Evolutionary conservation across 2,888 invertebrate genomes (phyloP).

Genomic region (Meghimatium bilineatum): DNA sequence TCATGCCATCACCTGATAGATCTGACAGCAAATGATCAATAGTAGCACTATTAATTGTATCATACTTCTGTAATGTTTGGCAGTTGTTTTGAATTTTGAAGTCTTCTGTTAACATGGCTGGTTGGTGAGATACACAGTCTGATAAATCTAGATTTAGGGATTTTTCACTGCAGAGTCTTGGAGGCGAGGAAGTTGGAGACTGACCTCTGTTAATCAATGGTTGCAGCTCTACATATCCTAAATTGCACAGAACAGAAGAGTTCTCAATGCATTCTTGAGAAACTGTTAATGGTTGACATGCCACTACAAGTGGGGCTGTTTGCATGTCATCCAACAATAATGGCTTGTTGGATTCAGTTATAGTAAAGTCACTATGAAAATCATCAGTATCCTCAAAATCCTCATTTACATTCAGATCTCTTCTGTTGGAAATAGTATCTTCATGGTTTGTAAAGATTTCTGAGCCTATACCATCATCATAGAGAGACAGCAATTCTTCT

Average conservation of each 20-base stretch:
- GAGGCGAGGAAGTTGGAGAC: not conserved
- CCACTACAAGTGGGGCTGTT: slow-evolving; percentile 5
- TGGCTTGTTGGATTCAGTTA: slow-evolving; percentile 25
- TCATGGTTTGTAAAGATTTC: not conserved
- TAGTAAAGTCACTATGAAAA: not conserved
- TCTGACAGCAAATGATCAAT: slow-evolving; percentile 8
- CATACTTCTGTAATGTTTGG: not conserved
- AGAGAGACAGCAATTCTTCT: slow-evolving; percentile 5
- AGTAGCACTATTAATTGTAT: not conserved
- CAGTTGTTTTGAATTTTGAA: not conserved
- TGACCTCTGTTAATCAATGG: slow-evolving; percentile 28
- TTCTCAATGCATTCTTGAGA: slow-evolving; percentile 8
- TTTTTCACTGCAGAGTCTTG: not conserved
- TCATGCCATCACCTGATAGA: not conserved
- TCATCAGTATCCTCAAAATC: slow-evolving; percentile 55
- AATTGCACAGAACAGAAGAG: not conserved
- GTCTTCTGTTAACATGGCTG: not conserved
- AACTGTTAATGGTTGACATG: slow-evolving; percentile 21
- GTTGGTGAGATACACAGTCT: slow-evolving; percentile 10
- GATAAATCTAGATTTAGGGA: slow-evolving; percentile 10
- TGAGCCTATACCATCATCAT: slow-evolving; percentile 14
- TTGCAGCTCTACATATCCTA: slow-evolving; percentile 40
- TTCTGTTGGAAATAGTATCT: not conserved
- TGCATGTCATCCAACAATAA: slow-evolving; percentile 23
- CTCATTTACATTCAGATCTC: slow-evolving; percentile 49